These are phyloP conservation scores for Acanthis flammea DNA, from an alignment of 2,797 vertebrate genomes.

Conservation along the genomic window DNA sequence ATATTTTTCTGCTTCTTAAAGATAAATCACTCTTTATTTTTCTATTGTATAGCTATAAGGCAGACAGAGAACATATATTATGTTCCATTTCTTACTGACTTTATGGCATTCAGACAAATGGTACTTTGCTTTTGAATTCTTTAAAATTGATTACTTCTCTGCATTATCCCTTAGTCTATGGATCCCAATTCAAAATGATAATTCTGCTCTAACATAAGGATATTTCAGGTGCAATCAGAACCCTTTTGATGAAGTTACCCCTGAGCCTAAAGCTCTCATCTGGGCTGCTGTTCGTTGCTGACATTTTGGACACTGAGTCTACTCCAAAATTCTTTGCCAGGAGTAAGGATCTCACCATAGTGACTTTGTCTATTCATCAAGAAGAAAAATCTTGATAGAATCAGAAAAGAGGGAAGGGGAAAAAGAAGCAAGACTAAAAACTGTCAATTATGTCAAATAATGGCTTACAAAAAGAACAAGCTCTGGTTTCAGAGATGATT, in stretches of 20 bases:
- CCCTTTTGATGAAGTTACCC: neutral
- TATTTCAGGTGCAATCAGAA: neutral
- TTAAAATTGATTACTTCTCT: neutral
- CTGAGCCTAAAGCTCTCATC: neutral
- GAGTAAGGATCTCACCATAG: neutral
- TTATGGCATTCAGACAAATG: neutral
- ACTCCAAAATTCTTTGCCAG: neutral
- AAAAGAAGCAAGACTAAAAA: neutral
- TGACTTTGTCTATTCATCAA: neutral
- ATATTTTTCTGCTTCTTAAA: neutral
- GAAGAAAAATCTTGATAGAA: neutral
- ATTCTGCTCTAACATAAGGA: neutral
- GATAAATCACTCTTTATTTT: neutral
- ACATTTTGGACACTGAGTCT: neutral
- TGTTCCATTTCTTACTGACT: neutral
- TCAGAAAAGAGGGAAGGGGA: neutral
- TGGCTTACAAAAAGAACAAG: neutral
- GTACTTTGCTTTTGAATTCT: neutral
- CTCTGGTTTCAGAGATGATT: neutral
- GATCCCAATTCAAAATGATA: neutral
- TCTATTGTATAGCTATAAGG: neutral
- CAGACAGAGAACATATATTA: neutral
- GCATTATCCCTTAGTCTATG: neutral
- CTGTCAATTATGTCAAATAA: neutral
- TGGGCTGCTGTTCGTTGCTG: neutral